Evolutionary conservation across 2,888 invertebrate species (phyloP), one percentile per base, ranked within the genome.

Genomic region (Acronicta alni): DNA sequence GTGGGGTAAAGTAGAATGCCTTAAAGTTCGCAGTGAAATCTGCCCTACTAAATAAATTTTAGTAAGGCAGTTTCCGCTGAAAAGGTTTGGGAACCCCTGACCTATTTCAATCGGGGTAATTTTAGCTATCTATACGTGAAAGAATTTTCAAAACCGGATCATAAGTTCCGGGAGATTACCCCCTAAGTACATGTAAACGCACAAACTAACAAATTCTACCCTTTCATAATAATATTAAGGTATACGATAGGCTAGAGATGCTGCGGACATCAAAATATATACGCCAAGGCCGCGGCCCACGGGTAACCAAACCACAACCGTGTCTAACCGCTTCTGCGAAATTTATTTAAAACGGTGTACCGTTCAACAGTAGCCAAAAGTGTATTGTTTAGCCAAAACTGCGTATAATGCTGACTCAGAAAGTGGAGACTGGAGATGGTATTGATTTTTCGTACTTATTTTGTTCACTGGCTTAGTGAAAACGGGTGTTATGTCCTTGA

Each of bases 291-390:
- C 60, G 55, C 15, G 71, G 54, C 49, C 44, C 53, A 51, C 16
- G 72, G 54, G 51, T 41, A 39, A 54, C 9, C 16, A 6, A 52
- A 48, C 60, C 67, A 55, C 60, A 48, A 48, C 59, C 30, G 39
- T 48, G 72, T 54, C 67, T 49, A 53, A 51, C 72, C 60, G 45
- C 67, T 54, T 57, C 57, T 67, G 72, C 41, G 35, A 66, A 58
- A 66, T 60, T 71, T 48, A 46, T 67, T 60, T 49, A 10, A n/a
- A 46, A 72, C 23, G 35, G 14, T 47, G 35, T 17, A 42, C 45
- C 23, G 48, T 49, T 53, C 32, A 55, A 49, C 55, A 52, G 61
- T 48, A 39, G 60, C 48, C 51, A 48, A 67, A 52, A 59, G 54
- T 67, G 53, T 60, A 52, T 55, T 58, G 54, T 71, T 57, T 18